Evolutionary conservation across 2,797 vertebrate species (phyloP).

Genomic region (Sarcoramphus papa): DNA sequence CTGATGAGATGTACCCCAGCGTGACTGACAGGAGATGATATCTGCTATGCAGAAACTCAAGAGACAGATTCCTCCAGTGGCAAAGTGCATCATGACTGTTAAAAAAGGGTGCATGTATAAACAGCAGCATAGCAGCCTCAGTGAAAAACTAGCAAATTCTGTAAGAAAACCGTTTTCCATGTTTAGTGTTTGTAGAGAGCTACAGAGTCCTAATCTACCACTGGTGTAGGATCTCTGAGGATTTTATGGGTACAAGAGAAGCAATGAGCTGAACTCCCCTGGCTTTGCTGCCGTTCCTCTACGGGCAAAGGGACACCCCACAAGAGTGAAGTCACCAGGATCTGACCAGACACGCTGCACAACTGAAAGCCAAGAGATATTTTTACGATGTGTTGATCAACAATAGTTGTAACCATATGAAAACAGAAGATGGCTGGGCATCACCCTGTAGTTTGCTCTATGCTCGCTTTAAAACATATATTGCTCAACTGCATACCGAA

Average conservation of each 20-base stretch:
- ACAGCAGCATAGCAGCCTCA: not conserved
- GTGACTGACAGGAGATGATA: not conserved
- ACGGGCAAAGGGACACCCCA: not conserved
- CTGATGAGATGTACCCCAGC: not conserved
- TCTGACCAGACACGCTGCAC: not conserved
- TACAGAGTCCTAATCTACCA: not conserved
- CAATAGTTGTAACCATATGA: not conserved
- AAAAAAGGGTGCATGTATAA: not conserved
- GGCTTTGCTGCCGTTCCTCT: not conserved
- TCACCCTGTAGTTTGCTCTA: not conserved
- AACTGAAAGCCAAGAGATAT: not conserved
- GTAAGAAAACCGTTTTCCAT: not conserved
- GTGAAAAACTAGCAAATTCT: not conserved
- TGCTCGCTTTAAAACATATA: not conserved
- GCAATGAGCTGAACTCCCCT: not conserved
- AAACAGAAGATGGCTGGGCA: not conserved
- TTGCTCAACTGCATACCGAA: not conserved
- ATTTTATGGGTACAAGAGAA: not conserved
- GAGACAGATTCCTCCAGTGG: not conserved
- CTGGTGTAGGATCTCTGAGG: not conserved
- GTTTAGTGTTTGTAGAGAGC: not conserved
- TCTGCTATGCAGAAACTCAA: not conserved
- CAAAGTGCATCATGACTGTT: not conserved
- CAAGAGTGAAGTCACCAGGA: not conserved
- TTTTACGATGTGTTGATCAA: not conserved